Evolutionary conservation across 2,113 vertebrate species (phyloP).

Genomic region (Microtus montanus): DNA sequence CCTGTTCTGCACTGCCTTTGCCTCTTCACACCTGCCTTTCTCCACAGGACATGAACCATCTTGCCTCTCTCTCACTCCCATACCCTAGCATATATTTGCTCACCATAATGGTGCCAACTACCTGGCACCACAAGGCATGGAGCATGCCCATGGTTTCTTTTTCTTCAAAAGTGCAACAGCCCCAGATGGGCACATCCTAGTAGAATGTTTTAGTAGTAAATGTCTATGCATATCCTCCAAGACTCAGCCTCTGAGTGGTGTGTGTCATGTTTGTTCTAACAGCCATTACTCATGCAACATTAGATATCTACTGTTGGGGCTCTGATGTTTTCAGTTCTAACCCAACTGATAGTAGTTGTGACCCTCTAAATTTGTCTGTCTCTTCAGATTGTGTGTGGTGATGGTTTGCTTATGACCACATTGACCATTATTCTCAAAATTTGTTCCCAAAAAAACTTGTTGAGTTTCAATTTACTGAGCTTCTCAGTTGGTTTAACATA

Average conservation of each 20-base stretch:
- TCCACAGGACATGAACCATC: too few relatives aligned
- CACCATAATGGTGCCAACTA: background rate
- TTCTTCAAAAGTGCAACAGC: background rate
- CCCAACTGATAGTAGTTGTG: background rate
- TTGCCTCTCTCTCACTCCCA: background rate
- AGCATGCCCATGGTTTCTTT: background rate
- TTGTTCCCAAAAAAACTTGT: background rate
- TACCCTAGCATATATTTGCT: background rate
- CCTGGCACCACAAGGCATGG: background rate
- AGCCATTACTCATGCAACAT: background rate
- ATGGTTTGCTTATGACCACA: background rate
- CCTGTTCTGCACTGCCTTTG: too few relatives aligned
- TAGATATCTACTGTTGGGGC: background rate
- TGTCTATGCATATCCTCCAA: background rate
- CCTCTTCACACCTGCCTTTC: too few relatives aligned
- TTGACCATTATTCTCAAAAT: background rate
- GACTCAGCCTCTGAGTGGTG: background rate
- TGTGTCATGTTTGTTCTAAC: background rate
- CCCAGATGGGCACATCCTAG: too few relatives aligned
- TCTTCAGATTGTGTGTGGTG: background rate
- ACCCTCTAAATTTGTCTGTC: background rate
- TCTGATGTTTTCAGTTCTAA: background rate
- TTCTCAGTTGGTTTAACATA: background rate
- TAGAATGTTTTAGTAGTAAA: background rate
- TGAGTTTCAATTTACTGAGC: background rate